These are phyloP conservation scores for Tyria jacobaeae DNA, from an alignment of 2,888 invertebrate species.

Conservation along the genomic window DNA sequence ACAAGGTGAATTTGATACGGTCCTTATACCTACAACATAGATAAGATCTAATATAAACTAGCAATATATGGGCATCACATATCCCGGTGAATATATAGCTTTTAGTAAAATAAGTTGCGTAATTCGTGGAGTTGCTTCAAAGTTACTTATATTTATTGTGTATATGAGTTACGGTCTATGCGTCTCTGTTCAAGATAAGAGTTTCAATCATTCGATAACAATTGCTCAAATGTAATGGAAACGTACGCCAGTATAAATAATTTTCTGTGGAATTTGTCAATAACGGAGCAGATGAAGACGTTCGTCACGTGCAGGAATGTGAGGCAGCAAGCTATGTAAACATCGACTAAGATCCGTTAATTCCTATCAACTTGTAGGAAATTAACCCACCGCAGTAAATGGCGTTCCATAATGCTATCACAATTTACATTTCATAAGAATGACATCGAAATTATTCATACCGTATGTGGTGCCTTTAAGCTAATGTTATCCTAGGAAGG, in stretches of 20 bases:
- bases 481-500: too few relatives aligned
- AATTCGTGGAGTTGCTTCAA: neutral
- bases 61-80: neutral
- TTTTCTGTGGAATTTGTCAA: slow-evolving; percentile 69
- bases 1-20: too few relatives aligned
- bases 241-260: slow-evolving; percentile 47
- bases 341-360: slow-evolving; percentile 21
- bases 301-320: slow-evolving; percentile 57
- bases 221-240: slow-evolving; percentile 32
- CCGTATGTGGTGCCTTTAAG: too few relatives aligned
- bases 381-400: slow-evolving; percentile 30
- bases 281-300: slow-evolving; percentile 61
- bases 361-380: slow-evolving; percentile 40
- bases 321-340: slow-evolving; percentile 30
- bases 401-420: neutral
- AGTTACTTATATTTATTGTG: neutral
- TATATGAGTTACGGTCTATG: neutral
- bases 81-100: neutral
- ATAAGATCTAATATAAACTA: neutral
- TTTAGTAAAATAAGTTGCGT: neutral
- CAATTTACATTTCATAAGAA: neutral
- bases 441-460: too few relatives aligned
- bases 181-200: slow-evolving; percentile 17
- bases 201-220: slow-evolving; percentile 20
- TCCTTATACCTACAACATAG: too few relatives aligned